These are phyloP conservation scores for Scytalopus superciliaris DNA, from an alignment of 2,113 vertebrate genomes.

Conservation along the genomic window DNA sequence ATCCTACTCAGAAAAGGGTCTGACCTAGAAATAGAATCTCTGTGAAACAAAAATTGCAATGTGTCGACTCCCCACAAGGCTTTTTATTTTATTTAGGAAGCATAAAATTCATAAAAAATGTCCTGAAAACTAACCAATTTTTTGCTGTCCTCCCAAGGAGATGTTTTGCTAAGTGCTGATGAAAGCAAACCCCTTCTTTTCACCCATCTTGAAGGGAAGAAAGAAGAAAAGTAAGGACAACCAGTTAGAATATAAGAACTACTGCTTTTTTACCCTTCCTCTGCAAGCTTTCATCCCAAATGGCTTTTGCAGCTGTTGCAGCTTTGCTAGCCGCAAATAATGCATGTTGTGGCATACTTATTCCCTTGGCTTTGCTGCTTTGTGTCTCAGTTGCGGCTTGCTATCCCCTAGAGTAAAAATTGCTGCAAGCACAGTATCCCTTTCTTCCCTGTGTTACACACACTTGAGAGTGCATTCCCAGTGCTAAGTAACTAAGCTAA, in stretches of 20 bases:
- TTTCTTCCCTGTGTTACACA: not conserved
- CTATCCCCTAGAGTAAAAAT: not conserved
- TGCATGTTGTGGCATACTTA: rapidly evolving
- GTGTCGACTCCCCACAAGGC: not conserved
- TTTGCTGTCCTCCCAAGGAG: not conserved
- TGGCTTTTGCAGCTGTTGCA: not conserved
- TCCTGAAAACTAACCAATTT: not conserved
- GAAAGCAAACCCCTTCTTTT: not conserved
- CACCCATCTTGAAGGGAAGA: not conserved
- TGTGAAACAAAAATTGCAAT: not conserved
- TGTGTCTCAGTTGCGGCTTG: not conserved
- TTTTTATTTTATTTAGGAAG: not conserved
- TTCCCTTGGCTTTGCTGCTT: not conserved
- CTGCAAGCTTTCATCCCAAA: not conserved
- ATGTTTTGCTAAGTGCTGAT: not conserved
- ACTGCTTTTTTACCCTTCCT: not conserved
- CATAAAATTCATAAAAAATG: not conserved
- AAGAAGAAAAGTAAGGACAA: not conserved
- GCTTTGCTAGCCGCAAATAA: not conserved
- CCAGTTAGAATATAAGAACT: not conserved
- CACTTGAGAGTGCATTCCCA: not conserved
- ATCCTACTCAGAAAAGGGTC: not conserved
- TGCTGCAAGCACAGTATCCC: not conserved
- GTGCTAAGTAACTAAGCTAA: not conserved
- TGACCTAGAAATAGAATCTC: not conserved